These are phyloP conservation scores for Cisticola juncidis DNA, from an alignment of 2,113 vertebrate genomes.

Conservation along the genomic window DNA sequence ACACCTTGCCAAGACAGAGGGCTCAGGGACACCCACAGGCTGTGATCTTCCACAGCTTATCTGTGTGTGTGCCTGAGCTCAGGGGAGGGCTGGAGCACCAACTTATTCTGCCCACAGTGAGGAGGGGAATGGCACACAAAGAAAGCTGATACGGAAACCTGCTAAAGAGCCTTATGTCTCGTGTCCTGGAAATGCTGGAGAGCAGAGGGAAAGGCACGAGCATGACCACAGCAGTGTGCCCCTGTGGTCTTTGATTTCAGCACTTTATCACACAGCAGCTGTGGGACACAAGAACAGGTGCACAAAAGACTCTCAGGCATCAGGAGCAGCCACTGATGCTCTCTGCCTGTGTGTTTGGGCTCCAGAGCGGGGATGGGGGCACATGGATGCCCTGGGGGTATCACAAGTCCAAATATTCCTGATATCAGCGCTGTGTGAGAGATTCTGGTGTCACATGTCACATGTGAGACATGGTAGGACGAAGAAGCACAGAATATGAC, in stretches of 20 bases:
- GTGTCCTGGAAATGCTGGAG: background rate
- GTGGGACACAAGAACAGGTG: background rate
- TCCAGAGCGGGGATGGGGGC: background rate
- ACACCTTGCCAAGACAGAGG: background rate
- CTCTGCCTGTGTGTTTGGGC: background rate
- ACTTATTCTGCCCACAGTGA: background rate
- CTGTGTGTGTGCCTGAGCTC: background rate
- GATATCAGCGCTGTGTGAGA: rapidly evolving
- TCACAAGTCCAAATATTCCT: no score
- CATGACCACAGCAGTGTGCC: background rate
- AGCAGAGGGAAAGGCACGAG: background rate
- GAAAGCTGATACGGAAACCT: background rate
- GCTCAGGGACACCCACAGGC: background rate
- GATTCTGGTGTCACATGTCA: background rate
- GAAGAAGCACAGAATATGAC: background rate
- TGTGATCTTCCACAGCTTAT: background rate
- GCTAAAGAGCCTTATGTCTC: background rate
- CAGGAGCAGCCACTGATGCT: background rate
- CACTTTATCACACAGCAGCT: background rate
- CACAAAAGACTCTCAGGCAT: background rate
- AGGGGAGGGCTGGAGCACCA: background rate
- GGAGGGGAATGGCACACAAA: background rate
- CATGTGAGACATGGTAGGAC: background rate
- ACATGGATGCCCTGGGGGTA: rapidly evolving
- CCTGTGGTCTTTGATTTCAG: background rate